Evolutionary conservation across 2,113 vertebrate genomes (phyloP).

Genomic region (Nothobranchius kuhntae): DNA sequence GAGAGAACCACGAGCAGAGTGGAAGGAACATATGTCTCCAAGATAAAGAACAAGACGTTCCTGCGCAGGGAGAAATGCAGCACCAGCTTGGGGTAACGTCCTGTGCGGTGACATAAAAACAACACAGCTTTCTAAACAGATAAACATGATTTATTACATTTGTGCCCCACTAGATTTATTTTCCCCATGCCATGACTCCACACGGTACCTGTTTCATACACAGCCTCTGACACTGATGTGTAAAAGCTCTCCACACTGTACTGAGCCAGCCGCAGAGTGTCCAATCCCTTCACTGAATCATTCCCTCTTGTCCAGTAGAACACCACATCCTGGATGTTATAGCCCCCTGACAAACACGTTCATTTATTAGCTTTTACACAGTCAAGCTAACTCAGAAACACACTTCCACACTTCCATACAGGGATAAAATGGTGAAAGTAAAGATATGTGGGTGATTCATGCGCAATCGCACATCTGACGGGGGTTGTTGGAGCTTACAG

Average conservation of each 20-base stretch:
- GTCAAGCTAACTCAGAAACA: neutral
- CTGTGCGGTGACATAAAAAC: constrained; percentile 59
- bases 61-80: constrained; percentile 88
- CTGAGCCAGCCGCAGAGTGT: constrained; percentile 85
- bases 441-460: constrained; percentile 12
- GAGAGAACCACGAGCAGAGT: constrained; percentile 88
- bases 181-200: neutral
- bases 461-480: constrained; percentile 12
- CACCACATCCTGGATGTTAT: constrained; percentile 89
- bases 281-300: constrained; percentile 86
- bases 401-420: constrained; percentile 19
- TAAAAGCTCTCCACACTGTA: constrained; percentile 90
- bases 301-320: constrained; percentile 93
- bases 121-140: neutral
- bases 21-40: constrained; percentile 91
- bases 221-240: constrained; percentile 86
- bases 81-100: constrained; percentile 87
- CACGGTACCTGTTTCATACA: constrained; percentile 86
- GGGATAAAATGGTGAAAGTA: constrained; percentile 15
- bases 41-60: constrained; percentile 89
- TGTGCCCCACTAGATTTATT: neutral
- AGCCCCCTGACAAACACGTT: constrained; percentile 81
- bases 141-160: neutral
- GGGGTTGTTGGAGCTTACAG: constrained; percentile 18
- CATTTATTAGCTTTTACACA: neutral